Conservation (phyloP, 2,888 invertebrate species). For the Unio delphinus region DNA sequence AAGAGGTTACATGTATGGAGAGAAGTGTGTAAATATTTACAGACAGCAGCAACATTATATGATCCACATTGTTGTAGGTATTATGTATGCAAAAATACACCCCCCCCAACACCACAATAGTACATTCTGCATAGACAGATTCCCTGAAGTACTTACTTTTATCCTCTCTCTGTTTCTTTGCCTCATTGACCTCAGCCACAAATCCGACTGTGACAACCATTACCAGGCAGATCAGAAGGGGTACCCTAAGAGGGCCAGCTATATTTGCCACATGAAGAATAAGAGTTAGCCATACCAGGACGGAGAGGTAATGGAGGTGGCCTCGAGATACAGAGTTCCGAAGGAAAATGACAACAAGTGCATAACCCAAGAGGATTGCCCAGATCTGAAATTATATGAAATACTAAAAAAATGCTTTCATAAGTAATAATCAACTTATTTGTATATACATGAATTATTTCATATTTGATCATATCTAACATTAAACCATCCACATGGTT, state of each 20-base stretch:
- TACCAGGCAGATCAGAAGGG: conserved; percentile 81
- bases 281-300: conserved; percentile 84
- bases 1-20: too few relatives aligned
- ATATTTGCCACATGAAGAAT: conserved; percentile 84
- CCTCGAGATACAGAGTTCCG: conserved; percentile 82
- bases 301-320: conserved; percentile 75
- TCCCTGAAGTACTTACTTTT: conserved; percentile 1
- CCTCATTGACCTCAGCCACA: conserved; percentile 58
- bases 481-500: too few relatives aligned
- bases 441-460: too few relatives aligned
- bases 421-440: too few relatives aligned
- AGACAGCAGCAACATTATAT: too few relatives aligned
- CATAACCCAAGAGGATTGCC: conserved; percentile 79
- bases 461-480: too few relatives aligned
- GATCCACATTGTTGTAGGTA: too few relatives aligned
- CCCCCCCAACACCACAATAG: too few relatives aligned
- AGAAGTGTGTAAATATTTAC: too few relatives aligned
- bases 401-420: not conserved
- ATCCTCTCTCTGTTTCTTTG: conserved; percentile 27
- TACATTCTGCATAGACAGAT: too few relatives aligned
- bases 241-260: conserved; percentile 83
- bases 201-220: conserved; percentile 80
- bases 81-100: too few relatives aligned
- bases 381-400: conserved; percentile 77
- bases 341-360: conserved; percentile 80